Evolutionary conservation across 1,140 invertebrate species (phyloP).

Genomic region (Drosophila ogumai): DNA sequence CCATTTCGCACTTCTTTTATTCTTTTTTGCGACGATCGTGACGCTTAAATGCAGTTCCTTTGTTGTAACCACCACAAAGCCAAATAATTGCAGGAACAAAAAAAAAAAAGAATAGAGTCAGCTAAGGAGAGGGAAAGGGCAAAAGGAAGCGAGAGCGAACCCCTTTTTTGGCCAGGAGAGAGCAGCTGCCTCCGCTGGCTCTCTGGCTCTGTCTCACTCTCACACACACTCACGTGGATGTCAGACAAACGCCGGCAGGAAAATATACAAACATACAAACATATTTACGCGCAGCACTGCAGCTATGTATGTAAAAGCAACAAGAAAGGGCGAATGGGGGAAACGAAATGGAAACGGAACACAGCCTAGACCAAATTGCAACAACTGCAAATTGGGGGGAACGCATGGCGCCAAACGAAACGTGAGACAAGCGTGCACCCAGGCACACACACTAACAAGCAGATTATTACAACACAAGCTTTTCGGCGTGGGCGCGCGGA

Average conservation of each 20-base stretch:
- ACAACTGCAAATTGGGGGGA: constrained; percentile 56
- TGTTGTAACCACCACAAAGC: constrained; percentile 52
- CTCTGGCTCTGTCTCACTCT: constrained; percentile 1
- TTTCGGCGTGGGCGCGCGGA: constrained; percentile 18
- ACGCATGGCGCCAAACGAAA: constrained; percentile 62
- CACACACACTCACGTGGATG: constrained; percentile 1
- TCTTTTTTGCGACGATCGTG: constrained; percentile 42
- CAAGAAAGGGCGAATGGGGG: constrained; percentile 52
- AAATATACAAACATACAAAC: constrained; percentile 16
- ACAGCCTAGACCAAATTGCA: constrained; percentile 61
- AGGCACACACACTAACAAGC: constrained; percentile 4
- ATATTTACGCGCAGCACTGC: constrained; percentile 21
- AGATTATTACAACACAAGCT: constrained; percentile 44
- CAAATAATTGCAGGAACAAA: constrained; percentile 43
- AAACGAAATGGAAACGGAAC: constrained; percentile 53
- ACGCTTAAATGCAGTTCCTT: constrained; percentile 44
- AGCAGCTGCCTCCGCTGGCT: constrained; percentile 31
- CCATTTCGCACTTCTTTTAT: constrained; percentile 35
- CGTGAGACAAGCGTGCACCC: constrained; percentile 38
- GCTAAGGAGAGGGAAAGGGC: constrained; percentile 8
- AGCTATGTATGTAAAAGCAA: constrained; percentile 56
- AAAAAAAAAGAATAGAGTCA: constrained; percentile 34
- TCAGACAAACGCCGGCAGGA: constrained; percentile 29
- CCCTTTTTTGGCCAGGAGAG: constrained; percentile 42
- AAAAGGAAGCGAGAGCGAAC: constrained; percentile 15